These are phyloP conservation scores for Scartelaos histophorus DNA, from an alignment of 2,113 vertebrate genomes.

Conservation along the genomic window DNA sequence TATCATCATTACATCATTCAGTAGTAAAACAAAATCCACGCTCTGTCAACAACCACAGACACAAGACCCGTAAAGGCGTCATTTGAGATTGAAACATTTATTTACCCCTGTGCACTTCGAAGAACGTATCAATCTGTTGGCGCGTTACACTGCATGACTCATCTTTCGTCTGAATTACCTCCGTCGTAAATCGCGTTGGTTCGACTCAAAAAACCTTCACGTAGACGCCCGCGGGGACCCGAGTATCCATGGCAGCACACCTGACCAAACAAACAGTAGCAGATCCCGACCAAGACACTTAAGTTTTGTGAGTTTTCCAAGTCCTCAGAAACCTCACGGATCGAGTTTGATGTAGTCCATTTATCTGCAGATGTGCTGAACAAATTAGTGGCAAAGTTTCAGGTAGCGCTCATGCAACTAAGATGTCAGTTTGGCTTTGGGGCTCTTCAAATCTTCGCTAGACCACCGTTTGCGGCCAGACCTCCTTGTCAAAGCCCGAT, in stretches of 20 bases:
- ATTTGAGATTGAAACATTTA: not conserved
- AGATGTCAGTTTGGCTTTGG: not conserved
- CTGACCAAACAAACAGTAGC: slow-evolving; percentile 25
- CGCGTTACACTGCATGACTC: not conserved
- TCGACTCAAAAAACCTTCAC: not conserved
- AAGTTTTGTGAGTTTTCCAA: slow-evolving; percentile 12
- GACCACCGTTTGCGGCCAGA: no score
- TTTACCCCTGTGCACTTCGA: not conserved
- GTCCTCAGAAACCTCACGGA: slow-evolving; percentile 25
- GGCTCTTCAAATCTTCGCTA: not conserved
- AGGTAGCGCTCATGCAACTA: slow-evolving; percentile 8
- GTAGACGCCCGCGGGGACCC: slow-evolving; percentile 9
- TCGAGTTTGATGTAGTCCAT: not conserved
- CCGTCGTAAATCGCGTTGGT: not conserved
- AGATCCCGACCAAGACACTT: not conserved
- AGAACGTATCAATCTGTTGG: not conserved
- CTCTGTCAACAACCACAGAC: not conserved
- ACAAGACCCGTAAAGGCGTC: slow-evolving; percentile 1
- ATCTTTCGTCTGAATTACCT: not conserved
- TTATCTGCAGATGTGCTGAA: slow-evolving; percentile 14
- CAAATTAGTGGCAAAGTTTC: slow-evolving; percentile 23
- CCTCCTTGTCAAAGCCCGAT: no score
- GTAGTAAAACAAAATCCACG: not conserved
- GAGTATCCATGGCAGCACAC: slow-evolving; percentile 17
- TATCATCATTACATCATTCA: not conserved